These are phyloP conservation scores for Uria lomvia DNA, from an alignment of 2,113 vertebrate genomes.

Conservation along the genomic window DNA sequence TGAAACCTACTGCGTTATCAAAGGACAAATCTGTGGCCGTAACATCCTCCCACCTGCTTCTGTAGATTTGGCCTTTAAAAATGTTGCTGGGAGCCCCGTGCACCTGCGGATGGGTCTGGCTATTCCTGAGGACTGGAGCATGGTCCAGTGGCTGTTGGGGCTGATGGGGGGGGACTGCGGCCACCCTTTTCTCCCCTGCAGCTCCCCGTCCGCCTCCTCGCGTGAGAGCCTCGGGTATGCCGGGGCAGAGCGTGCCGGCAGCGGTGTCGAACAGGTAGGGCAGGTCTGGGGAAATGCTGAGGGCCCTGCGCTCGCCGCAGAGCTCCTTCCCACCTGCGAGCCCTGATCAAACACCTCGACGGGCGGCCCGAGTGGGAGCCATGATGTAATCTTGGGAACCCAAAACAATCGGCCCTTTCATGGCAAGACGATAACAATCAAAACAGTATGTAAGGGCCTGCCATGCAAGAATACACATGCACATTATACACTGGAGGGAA, in stretches of 20 bases:
- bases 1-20: neutral
- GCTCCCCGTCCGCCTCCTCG: neutral
- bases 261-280: constrained; percentile 49
- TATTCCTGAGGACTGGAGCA: too few species aligned
- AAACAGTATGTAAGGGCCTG: constrained; percentile 71
- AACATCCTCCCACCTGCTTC: neutral
- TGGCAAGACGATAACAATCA: constrained; percentile 72
- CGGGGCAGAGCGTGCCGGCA: neutral
- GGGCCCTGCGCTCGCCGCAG: constrained; percentile 28
- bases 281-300: constrained; percentile 35
- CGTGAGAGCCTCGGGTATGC: neutral
- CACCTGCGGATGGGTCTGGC: rapidly evolving
- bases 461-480: constrained; percentile 74
- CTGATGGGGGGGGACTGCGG: rapidly evolving
- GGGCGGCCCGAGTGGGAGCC: constrained; percentile 64
- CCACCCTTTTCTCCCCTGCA: rapidly evolving
- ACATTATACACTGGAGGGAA: constrained; percentile 40
- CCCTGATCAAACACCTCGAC: constrained; percentile 69
- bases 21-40: too few species aligned
- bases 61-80: neutral
- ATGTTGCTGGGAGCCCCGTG: rapidly evolving
- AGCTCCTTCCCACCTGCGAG: constrained; percentile 73
- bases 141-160: rapidly evolving
- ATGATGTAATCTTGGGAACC: constrained; percentile 59
- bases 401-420: constrained; percentile 77